These are phyloP conservation scores for Solen grandis DNA, from an alignment of 1,140 invertebrate species.

Conservation along the genomic window DNA sequence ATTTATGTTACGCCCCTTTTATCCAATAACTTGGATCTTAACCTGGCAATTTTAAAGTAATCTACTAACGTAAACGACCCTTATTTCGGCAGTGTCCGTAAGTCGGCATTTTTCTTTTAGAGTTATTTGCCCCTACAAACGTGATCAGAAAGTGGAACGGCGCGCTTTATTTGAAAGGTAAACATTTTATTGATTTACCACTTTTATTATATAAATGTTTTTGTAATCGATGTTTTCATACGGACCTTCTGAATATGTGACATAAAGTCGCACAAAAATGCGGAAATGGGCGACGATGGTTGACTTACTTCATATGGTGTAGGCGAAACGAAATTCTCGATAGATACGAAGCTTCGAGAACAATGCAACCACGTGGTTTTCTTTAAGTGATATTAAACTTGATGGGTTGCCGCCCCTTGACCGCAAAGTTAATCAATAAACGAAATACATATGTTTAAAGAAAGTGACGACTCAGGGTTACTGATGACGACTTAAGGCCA, in stretches of 20 bases:
- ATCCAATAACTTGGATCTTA: too few relatives aligned
- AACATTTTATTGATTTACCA: not conserved
- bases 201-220: not conserved
- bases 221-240: not conserved
- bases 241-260: not conserved
- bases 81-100: conserved; percentile 6
- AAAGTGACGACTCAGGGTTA: too few relatives aligned
- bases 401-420: not conserved
- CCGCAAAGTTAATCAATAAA: not conserved
- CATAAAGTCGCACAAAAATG: not conserved
- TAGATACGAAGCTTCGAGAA: not conserved
- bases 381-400: not conserved
- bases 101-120: not conserved
- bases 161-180: not conserved
- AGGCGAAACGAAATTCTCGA: not conserved
- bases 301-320: not conserved
- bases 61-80: not conserved
- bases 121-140: not conserved
- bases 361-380: not conserved
- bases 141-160: not conserved
- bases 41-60: too few relatives aligned
- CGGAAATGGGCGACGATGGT: not conserved
- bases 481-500: too few relatives aligned
- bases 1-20: too few relatives aligned
- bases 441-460: not conserved